Evolutionary conservation across 2,888 invertebrate species (phyloP).

Genomic region (Hypomecis atomaria): DNA sequence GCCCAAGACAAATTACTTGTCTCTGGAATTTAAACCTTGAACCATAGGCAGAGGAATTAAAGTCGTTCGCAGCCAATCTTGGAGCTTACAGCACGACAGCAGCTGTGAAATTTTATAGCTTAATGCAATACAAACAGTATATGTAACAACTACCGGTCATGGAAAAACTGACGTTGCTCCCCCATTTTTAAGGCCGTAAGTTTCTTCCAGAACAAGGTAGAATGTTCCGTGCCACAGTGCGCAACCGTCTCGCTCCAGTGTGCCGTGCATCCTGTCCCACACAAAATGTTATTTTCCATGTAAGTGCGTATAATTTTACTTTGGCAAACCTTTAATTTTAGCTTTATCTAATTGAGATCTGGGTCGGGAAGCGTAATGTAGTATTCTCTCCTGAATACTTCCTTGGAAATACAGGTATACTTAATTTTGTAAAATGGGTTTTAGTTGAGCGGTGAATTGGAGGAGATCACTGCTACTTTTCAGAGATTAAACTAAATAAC

Average conservation of each 20-base stretch:
- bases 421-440: too few species aligned
- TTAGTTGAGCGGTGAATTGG: too few species aligned
- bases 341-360: constrained; percentile 35
- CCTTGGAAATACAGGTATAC: too few species aligned
- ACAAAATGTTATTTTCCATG: constrained; percentile 69
- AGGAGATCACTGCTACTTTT: too few species aligned
- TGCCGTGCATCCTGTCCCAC: constrained; percentile 79
- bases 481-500: too few species aligned
- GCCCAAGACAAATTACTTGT: constrained; percentile 34
- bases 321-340: constrained; percentile 49
- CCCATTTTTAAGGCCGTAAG: constrained; percentile 21
- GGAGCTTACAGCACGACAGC: constrained; percentile 43
- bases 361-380: constrained; percentile 24
- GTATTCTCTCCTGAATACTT: not conserved
- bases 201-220: constrained; percentile 49
- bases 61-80: constrained; percentile 33
- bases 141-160: constrained; percentile 7
- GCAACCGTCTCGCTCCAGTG: constrained; percentile 82
- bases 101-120: constrained; percentile 32
- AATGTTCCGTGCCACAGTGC: constrained; percentile 71
- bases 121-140: constrained; percentile 16
- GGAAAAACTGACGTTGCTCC: constrained; percentile 23
- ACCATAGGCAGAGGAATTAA: constrained; percentile 35
- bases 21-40: constrained; percentile 46
- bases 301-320: constrained; percentile 49